Evolutionary conservation across 2,797 vertebrate genomes (phyloP).

Genomic region (Silurus aristotelis): DNA sequence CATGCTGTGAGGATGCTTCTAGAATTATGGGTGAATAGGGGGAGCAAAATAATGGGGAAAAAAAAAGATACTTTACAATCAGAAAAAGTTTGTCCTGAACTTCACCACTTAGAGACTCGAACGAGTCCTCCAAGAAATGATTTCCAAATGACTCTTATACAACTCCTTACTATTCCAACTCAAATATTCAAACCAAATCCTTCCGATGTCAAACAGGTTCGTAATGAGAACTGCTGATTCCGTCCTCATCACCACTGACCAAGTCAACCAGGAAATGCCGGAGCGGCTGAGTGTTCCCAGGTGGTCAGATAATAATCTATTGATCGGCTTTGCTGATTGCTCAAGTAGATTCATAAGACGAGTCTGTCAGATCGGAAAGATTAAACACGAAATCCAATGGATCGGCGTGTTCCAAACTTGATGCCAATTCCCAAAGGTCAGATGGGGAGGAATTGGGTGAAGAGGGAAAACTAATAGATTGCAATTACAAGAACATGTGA

Average conservation of each 20-base stretch:
- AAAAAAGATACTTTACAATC: too few species aligned
- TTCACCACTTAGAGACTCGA: neutral
- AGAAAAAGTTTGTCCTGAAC: neutral
- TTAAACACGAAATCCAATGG: slow-evolving; percentile 1
- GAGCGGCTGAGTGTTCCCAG: neutral
- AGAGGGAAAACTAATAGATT: neutral
- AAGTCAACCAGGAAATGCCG: neutral
- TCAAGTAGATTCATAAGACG: slow-evolving; percentile 24
- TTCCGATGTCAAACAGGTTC: neutral
- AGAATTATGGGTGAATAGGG: too few species aligned
- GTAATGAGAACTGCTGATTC: neutral
- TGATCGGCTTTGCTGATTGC: slow-evolving; percentile 8
- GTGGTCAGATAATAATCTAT: slow-evolving; percentile 33
- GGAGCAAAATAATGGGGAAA: too few species aligned
- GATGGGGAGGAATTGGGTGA: neutral
- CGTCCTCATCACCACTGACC: neutral
- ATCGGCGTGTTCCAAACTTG: neutral
- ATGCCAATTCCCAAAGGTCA: neutral
- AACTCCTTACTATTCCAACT: neutral
- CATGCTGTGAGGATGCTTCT: too few species aligned
- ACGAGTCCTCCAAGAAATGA: neutral
- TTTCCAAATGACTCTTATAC: too few species aligned
- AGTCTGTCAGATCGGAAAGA: slow-evolving; percentile 24
- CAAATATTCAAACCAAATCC: neutral
- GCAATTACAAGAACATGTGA: slow-evolving; percentile 6